Base-by-base conservation (phyloP, 2,113 vertebrate genomes). In the Semnornis frantzii region DNA sequence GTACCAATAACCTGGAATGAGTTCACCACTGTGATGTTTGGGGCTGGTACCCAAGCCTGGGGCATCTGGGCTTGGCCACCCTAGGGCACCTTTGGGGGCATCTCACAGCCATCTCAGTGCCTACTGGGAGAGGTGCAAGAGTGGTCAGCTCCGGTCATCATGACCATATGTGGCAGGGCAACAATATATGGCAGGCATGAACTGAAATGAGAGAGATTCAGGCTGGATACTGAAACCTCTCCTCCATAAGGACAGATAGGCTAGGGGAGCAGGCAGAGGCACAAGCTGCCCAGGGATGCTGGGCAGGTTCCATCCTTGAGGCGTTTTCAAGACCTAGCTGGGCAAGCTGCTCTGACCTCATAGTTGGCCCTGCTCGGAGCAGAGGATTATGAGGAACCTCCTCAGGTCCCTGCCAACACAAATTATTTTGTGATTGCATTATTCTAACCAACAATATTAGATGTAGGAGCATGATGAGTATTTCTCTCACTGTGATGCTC, bases 291-390 rank as follows among this genome's bases (percentile, higher is more conserved):
- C 66, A 13, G 57, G 13, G 59, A 57, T 31, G 48, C 2, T 23
- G 58, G n/a, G 13, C 20, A 57, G 70, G n/a, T 30, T 64, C 19
- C 37, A 8, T 28, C 58, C 48, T 24, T 19, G 19, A 18, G 9
- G 24, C 6, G 1, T 1, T 30, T n/a, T 33, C 46, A 28, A 37
- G n/a, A 19, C n/a, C 12, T 6, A 0, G 1, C 18, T 68, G 19
- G 55, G 18, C 34, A 60, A 59, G 59, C 5, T 42, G 68, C 5
- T 87, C 33, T 73, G 30, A 33, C 2, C 30, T 13, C 33, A 58
- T 24, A 28, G 50, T 5, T 39, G n/a, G 33, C 6, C 28, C 70
- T 57, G 15, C 55, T 33, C 34, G 33, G 58, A 77, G 58, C 58
- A 44, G 24, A 25, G 25, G 9, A 58, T 12, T 19, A 33, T 0